Conservation (phyloP, 1,140 invertebrate species). For the Drosophila varians region DNA sequence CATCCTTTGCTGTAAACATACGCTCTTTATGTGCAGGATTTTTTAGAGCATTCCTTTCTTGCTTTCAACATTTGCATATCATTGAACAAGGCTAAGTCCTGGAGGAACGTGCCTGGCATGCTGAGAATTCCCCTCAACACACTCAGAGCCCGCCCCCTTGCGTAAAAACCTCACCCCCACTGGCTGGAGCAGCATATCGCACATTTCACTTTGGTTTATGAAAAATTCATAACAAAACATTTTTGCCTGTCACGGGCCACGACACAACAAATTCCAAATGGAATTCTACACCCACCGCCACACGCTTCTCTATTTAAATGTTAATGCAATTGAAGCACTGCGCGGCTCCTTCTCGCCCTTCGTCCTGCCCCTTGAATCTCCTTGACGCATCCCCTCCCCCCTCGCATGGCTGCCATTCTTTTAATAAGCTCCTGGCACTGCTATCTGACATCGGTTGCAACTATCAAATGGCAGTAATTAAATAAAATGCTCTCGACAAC, state of each 20-base stretch:
- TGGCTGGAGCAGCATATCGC: conserved; percentile 10
- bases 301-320: conserved; percentile 50
- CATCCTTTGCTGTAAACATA: conserved; percentile 17
- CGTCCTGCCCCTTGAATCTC: background rate
- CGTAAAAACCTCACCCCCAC: conserved; percentile 1
- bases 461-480: conserved; percentile 64
- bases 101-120: conserved; percentile 35
- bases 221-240: conserved; percentile 64
- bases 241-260: conserved; percentile 45
- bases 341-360: background rate
- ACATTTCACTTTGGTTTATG: conserved; percentile 61
- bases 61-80: conserved; percentile 43
- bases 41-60: conserved; percentile 5
- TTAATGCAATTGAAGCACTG: conserved; percentile 50
- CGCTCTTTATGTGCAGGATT: conserved; percentile 1
- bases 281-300: conserved; percentile 18
- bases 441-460: conserved; percentile 13
- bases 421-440: conserved; percentile 4
- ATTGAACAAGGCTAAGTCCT: conserved; percentile 40
- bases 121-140: conserved; percentile 1
- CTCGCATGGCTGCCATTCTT: conserved; percentile 6
- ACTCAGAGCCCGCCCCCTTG: background rate
- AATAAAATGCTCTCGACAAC: conserved; percentile 62
- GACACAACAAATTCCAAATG: conserved; percentile 47
- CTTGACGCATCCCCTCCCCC: conserved; percentile 2